phyloP scores from a whole-genome alignment of 2,113 vertebrate species.

The Dissostichus mawsoni region DNA sequence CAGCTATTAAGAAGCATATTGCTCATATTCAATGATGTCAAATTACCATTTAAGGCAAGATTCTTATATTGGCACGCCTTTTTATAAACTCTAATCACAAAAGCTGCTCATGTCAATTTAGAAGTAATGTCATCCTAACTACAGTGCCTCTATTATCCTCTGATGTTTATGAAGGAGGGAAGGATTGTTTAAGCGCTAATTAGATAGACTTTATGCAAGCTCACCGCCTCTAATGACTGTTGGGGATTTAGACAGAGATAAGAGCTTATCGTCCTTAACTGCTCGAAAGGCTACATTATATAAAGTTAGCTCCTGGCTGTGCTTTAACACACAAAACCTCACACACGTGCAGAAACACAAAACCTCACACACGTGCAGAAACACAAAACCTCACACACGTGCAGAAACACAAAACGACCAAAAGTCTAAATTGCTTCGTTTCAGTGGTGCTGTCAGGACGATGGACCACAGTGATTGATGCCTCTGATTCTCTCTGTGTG shows the following conservation, averaged over 20 bases:
- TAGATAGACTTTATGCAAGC: slow-evolving; percentile 56
- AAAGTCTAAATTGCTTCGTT: neutral
- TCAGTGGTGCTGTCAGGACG: slow-evolving; percentile 10
- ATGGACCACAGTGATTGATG: neutral
- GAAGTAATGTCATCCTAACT: slow-evolving; percentile 16
- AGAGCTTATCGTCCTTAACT: slow-evolving; percentile 68
- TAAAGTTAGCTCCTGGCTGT: slow-evolving; percentile 41
- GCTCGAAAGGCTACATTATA: slow-evolving; percentile 59
- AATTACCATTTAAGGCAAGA: neutral
- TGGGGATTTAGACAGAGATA: slow-evolving; percentile 66
- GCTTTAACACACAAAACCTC: slow-evolving; percentile 13
- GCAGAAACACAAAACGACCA: slow-evolving; percentile 6
- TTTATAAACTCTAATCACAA: neutral
- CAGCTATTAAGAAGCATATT: neutral
- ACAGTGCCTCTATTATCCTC: slow-evolving; percentile 6
- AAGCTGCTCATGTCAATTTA: neutral
- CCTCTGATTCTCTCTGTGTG: neutral
- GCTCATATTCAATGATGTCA: neutral
- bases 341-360: slow-evolving; percentile 15
- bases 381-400: neutral
- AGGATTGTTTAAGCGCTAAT: slow-evolving; percentile 60
- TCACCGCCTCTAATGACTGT: slow-evolving; percentile 67
- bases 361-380: too few relatives aligned
- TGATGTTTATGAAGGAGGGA: slow-evolving; percentile 33
- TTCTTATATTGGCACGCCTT: neutral